Evolutionary conservation across 2,888 invertebrate species (phyloP).

Genomic region (Hipparchia semele): DNA sequence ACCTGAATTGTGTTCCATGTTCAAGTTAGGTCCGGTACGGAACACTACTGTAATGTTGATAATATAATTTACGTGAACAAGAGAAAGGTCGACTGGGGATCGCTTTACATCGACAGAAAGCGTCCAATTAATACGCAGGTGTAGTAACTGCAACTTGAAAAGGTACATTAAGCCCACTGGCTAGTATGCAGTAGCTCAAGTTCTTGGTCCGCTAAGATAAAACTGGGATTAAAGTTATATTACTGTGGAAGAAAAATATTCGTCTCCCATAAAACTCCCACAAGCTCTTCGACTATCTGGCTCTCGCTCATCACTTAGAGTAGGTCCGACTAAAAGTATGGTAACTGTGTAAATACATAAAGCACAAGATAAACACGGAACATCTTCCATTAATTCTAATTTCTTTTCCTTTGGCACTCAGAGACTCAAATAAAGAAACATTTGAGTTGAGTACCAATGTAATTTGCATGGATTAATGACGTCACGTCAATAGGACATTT

Average conservation of each 20-base stretch:
- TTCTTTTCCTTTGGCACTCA: background rate
- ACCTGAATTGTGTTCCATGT: background rate
- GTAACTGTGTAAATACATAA: background rate
- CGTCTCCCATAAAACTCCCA: background rate
- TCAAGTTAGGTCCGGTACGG: background rate
- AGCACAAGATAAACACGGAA: background rate
- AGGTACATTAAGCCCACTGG: no score
- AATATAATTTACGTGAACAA: conserved; percentile 7
- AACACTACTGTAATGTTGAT: background rate
- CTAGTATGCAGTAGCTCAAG: no score
- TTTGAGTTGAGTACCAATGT: no score
- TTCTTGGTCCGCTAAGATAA: no score
- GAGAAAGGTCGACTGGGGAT: conserved; percentile 2
- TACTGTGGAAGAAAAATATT: background rate
- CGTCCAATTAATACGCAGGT: no score
- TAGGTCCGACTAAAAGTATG: background rate
- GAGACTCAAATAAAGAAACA: background rate
- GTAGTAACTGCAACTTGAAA: background rate
- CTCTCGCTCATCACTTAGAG: background rate
- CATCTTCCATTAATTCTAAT: background rate
- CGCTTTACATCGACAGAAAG: background rate
- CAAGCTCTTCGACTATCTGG: background rate
- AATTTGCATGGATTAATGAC: no score
- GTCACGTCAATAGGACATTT: no score
- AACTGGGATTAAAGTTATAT: background rate